Conservation (phyloP, 1,140 invertebrate genomes). For the Amyelois transitella region DNA sequence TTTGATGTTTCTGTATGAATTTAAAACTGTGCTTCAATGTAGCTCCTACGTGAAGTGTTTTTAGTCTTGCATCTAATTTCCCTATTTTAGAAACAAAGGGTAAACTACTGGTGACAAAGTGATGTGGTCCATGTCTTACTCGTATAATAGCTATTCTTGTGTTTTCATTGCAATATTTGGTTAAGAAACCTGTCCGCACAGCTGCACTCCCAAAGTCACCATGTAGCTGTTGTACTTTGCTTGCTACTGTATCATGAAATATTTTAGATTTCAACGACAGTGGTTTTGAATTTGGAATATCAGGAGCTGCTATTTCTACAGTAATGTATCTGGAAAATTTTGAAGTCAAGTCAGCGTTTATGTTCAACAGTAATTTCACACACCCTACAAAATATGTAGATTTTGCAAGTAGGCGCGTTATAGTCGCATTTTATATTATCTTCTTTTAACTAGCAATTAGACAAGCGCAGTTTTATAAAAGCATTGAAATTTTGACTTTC, state of each 20-base stretch:
- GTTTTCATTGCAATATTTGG: slow-evolving; percentile 85
- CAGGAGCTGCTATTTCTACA: slow-evolving; percentile 73
- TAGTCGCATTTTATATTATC: no score
- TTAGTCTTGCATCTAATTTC: slow-evolving; percentile 76
- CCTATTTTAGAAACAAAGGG: slow-evolving; percentile 80
- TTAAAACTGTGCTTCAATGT: slow-evolving; percentile 85
- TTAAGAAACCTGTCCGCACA: slow-evolving; percentile 80
- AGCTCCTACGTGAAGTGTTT: slow-evolving; percentile 83
- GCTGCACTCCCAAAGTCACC: slow-evolving; percentile 83
- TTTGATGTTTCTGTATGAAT: slow-evolving; percentile 81
- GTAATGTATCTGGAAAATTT: slow-evolving; percentile 77
- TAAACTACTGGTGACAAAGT: slow-evolving; percentile 79
- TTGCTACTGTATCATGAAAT: slow-evolving; percentile 76
- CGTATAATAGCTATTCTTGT: slow-evolving; percentile 83
- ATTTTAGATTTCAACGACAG: slow-evolving; percentile 75
- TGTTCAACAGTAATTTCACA: no score
- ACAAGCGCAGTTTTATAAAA: no score
- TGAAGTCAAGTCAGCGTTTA: slow-evolving; percentile 4
- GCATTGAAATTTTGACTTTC: no score
- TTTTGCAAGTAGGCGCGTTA: no score
- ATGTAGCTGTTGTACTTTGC: slow-evolving; percentile 80
- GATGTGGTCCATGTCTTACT: slow-evolving; percentile 82
- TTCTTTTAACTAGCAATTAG: no score
- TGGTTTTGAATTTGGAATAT: slow-evolving; percentile 60
- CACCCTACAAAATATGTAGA: no score